Percentiles rank a stretch among this genome's conserved stretches.
Evolutionary conservation across 2,797 vertebrate genomes (phyloP).

Genomic region (Sebastes vulpes): DNA sequence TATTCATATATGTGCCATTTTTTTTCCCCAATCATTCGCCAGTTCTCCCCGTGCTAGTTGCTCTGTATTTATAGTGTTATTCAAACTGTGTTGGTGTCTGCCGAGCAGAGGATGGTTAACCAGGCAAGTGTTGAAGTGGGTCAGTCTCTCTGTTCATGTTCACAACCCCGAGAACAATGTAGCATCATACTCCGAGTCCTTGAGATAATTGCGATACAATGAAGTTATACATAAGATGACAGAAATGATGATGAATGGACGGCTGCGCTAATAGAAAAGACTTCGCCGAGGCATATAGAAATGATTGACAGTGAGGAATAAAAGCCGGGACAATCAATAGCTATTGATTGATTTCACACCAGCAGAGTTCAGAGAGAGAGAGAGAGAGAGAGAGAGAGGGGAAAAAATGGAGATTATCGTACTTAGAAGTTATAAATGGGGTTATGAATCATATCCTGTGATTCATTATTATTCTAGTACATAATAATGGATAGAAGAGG

Average conservation of each 20-base stretch:
- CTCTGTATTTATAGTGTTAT: conserved; percentile 41
- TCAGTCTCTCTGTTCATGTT: conserved; percentile 33
- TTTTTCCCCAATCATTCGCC: background rate
- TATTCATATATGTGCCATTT: conserved; percentile 11
- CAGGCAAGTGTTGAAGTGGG: conserved; percentile 37
- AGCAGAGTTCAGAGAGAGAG: conserved; percentile 52
- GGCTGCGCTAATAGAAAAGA: conserved; percentile 64
- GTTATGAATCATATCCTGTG: conserved; percentile 56
- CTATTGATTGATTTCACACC: conserved; percentile 72
- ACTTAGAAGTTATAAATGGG: conserved; percentile 38
- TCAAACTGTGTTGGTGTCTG: conserved; percentile 18
- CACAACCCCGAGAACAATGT: conserved; percentile 41
- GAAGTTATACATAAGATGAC: conserved; percentile 68
- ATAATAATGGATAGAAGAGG: conserved; percentile 8
- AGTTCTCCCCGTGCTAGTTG: background rate
- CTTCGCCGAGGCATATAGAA: conserved; percentile 54
- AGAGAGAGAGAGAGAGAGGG: background rate
- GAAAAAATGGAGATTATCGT: conserved; percentile 8
- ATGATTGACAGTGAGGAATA: conserved; percentile 72
- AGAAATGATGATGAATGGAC: conserved; percentile 79
- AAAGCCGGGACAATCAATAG: conserved; percentile 68
- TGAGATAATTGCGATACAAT: conserved; percentile 52
- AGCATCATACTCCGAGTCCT: conserved; percentile 19
- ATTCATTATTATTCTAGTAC: conserved; percentile 18
- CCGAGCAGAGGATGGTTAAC: conserved; percentile 20